Evolutionary conservation across 2,113 vertebrate species (phyloP), one percentile per base, ranked within the genome.

Genomic region (Pygoscelis antarcticus): DNA sequence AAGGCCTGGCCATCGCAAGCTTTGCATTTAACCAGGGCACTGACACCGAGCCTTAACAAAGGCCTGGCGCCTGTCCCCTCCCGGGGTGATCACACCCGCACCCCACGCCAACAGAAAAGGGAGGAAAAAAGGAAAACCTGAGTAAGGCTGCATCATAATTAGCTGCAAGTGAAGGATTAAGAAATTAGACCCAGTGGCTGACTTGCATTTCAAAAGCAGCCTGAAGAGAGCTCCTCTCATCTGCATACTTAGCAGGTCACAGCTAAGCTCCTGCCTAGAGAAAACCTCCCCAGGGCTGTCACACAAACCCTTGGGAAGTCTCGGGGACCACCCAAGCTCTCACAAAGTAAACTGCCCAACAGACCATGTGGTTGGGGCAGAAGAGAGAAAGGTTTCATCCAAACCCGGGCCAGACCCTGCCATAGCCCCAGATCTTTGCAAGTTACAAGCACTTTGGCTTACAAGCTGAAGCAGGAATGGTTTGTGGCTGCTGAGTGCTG

Each of bases 341-440:
- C 68, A 80, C 68, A 76, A 9, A 17, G 13, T 20, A 10, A 62
- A 58, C 21, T 8, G 3, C 36, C 46, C 40, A 23, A 7, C 29
- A 2, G 32, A 30, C 25, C 2, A 0, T 0, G 14, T 2, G 46
- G 19, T 5, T 15, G 32, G 51, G 70, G 60, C 17, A 49, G 40
- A 58, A 54, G 30, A 64, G 16, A 81, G 32, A n/a, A 47, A 42
- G 25, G 23, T 66, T 83, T 60, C 72, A 72, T 42, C 32, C 55
- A 52, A 10, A 42, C 9, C 36, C 9, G 1, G 13, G 49, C 22
- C 46, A 36, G 62, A 20, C 12, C n/a, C 60, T 27, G 60, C 54
- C 13, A 6, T 1, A 55, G 74, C 60, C 55, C 47, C 3, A 6
- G 58, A 7, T 7, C 65, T 32, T 7, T 29, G 40, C 20, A 49